Percentiles rank a stretch among this genome's conserved stretches.
Evolutionary conservation across 2,113 vertebrate species (phyloP).

Genomic region (Puma concolor): DNA sequence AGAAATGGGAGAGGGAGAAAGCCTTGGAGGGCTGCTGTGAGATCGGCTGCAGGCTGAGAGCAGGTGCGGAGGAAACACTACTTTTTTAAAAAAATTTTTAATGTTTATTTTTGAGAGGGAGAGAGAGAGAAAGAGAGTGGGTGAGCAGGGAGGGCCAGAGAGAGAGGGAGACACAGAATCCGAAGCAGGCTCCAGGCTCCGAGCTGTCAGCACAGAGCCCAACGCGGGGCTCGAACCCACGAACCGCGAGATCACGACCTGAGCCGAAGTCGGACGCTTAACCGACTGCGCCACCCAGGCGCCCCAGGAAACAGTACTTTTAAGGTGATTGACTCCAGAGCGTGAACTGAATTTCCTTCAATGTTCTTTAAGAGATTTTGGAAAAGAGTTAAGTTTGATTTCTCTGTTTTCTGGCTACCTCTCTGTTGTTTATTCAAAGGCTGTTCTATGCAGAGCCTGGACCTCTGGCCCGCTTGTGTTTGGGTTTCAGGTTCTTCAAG

Average conservation of each 20-base stretch:
- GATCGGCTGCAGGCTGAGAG: fast-evolving
- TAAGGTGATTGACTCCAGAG: background rate
- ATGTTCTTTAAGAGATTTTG: background rate
- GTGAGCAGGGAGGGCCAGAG: too few relatives aligned
- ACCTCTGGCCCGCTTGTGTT: background rate
- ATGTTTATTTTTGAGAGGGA: too few relatives aligned
- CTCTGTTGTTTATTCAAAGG: background rate
- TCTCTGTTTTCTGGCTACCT: background rate
- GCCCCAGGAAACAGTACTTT: background rate
- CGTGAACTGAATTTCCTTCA: background rate
- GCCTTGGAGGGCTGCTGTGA: too few relatives aligned
- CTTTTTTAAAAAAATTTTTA: background rate
- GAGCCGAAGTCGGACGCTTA: too few relatives aligned
- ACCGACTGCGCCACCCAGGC: too few relatives aligned
- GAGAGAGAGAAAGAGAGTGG: too few relatives aligned
- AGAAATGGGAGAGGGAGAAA: too few relatives aligned
- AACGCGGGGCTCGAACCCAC: too few relatives aligned
- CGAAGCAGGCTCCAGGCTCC: too few relatives aligned
- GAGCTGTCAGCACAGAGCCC: too few relatives aligned
- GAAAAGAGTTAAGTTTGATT: background rate
- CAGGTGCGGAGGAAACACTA: background rate
- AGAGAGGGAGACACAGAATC: too few relatives aligned
- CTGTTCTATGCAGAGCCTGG: background rate
- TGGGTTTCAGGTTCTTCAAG: background rate
- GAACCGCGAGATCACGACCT: too few relatives aligned